Evolutionary conservation across 64 coral and sea anemone genomes (phyloP).

Genomic region (Montipora foliosa): DNA sequence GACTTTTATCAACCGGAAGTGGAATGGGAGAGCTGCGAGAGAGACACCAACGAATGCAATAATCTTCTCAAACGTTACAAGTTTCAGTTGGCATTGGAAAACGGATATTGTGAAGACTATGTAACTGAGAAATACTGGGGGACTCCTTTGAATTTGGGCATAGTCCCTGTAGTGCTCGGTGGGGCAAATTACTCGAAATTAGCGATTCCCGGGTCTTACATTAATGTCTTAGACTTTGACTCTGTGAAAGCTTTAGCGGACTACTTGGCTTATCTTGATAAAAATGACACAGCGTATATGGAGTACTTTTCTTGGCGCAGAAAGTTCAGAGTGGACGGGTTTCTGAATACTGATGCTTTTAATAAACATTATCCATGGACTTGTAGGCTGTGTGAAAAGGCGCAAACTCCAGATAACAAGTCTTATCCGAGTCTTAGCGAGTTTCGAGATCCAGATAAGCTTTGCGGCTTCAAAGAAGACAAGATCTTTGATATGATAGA

Average conservation of each 20-base stretch:
- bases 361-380: constrained; percentile 43
- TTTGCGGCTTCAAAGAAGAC: constrained; percentile 4
- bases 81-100: constrained; percentile 84
- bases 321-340: constrained; percentile 20
- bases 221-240: constrained; percentile 77
- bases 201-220: constrained; percentile 77
- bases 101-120: constrained; percentile 72
- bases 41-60: constrained; percentile 49
- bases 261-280: constrained; percentile 69
- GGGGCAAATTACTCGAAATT: constrained; percentile 62
- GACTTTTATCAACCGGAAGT: not conserved
- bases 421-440: not conserved
- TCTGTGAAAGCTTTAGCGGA: constrained; percentile 66
- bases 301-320: constrained; percentile 72
- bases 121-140: constrained; percentile 88
- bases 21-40: not conserved
- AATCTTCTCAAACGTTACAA: constrained; percentile 54
- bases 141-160: constrained; percentile 42
- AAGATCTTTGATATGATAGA: not conserved
- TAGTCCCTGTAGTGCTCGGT: constrained; percentile 72
- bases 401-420: not conserved
- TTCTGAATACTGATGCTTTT: not conserved
- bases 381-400: constrained; percentile 39
- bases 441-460: not conserved
- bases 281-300: constrained; percentile 69